Percentiles rank a stretch among this genome's conserved stretches.
phyloP scores from a whole-genome alignment of 2,797 vertebrate genomes.

The Etheostoma perlongum region DNA sequence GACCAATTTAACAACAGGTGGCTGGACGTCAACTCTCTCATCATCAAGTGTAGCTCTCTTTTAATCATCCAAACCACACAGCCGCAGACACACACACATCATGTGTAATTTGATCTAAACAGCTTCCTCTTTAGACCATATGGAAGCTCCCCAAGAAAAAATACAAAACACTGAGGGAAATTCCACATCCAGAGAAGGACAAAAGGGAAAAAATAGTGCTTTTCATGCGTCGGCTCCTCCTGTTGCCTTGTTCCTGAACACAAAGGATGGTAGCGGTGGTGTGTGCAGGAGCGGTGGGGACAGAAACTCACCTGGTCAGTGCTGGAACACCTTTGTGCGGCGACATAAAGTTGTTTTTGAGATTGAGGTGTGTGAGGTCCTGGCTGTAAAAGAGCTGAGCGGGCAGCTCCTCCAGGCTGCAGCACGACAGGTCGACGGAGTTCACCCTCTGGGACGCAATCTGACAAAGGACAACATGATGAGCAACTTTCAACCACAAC shows the following conservation, averaged over 20 bases:
- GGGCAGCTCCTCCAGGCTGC: conserved; percentile 95
- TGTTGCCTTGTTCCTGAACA: conserved; percentile 6
- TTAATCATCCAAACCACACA: conserved; percentile 56
- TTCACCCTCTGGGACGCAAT: conserved; percentile 97
- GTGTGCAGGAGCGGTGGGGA: neutral
- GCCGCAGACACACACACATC: conserved; percentile 14
- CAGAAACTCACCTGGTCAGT: conserved; percentile 73
- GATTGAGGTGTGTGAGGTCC: conserved; percentile 98
- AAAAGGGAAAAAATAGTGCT: conserved; percentile 3
- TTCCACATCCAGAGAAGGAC: conserved; percentile 21
- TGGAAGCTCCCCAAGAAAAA: conserved; percentile 22
- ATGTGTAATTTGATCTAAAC: conserved; percentile 56
- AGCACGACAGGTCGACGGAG: conserved; percentile 97
- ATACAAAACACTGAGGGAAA: conserved; percentile 14
- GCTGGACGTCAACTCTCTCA: conserved; percentile 50
- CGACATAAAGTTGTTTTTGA: conserved; percentile 92
- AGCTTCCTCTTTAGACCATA: conserved; percentile 48
- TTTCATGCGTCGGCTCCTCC: conserved; percentile 11
- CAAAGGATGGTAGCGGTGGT: neutral
- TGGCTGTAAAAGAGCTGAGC: conserved; percentile 97
- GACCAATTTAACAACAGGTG: conserved; percentile 17
- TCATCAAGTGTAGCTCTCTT: conserved; percentile 35
- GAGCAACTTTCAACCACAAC: conserved; percentile 7
- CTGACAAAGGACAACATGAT: conserved; percentile 73
- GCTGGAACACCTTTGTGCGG: conserved; percentile 75